phyloP scores from a whole-genome alignment of 2,888 invertebrate genomes.

The Coleophora flavipennella region DNA sequence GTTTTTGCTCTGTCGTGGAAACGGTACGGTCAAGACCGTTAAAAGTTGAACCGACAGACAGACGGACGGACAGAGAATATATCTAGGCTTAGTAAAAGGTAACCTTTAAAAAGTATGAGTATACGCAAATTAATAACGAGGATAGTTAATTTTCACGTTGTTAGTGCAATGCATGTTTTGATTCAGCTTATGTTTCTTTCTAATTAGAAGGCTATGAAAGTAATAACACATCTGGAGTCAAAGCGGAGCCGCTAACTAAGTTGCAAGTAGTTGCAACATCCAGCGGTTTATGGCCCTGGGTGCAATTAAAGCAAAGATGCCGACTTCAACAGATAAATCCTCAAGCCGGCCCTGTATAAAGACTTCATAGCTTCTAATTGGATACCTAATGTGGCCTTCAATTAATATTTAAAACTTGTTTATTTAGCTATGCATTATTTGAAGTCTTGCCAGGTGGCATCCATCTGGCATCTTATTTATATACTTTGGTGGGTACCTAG shows the following conservation, averaged over 20 bases:
- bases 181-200: background rate
- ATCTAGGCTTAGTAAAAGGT: too few relatives aligned
- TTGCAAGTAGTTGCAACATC: slow-evolving; percentile 41
- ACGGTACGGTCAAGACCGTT: too few relatives aligned
- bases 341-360: slow-evolving; percentile 33
- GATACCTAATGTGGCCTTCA: slow-evolving; percentile 33
- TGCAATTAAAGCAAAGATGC: slow-evolving; percentile 50
- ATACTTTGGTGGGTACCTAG: too few relatives aligned
- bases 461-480: too few relatives aligned
- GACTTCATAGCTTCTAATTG: slow-evolving; percentile 48
- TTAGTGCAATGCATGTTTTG: background rate
- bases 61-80: too few relatives aligned
- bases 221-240: background rate
- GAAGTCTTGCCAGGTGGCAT: too few relatives aligned
- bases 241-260: slow-evolving; percentile 29
- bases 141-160: too few relatives aligned
- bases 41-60: too few relatives aligned
- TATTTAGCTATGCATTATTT: slow-evolving; percentile 2
- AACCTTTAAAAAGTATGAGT: too few relatives aligned
- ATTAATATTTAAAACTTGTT: background rate
- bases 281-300: slow-evolving; percentile 36
- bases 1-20: too few relatives aligned
- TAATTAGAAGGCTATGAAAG: background rate
- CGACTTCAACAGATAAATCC: slow-evolving; percentile 43
- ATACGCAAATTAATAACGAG: too few relatives aligned